A percentile compares a stretch with the other conserved stretches of the same genome.
Conservation (phyloP, 2,888 invertebrate genomes). For the Drepanosiphum platanoidis region DNA sequence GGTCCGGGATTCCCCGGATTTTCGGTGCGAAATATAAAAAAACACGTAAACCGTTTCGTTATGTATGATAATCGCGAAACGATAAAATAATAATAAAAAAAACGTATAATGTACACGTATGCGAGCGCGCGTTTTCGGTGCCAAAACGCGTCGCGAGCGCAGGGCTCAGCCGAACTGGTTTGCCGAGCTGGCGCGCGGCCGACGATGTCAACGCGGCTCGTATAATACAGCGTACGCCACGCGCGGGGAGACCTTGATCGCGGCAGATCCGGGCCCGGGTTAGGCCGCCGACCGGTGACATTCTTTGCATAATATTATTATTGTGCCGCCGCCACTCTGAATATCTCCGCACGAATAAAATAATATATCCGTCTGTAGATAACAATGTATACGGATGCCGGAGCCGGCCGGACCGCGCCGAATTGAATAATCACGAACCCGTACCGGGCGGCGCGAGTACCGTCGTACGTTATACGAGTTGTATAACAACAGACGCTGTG, state of each 20-base stretch:
- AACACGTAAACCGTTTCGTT: neutral
- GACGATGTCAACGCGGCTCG: neutral
- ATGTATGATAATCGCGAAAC: neutral
- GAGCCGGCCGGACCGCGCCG: conserved; percentile 2
- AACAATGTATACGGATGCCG: neutral
- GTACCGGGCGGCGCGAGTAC: neutral
- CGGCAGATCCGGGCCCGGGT: conserved; percentile 17
- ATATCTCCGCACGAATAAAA: neutral
- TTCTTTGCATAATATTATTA: conserved; percentile 51
- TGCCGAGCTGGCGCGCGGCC: neutral
- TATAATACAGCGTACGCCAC: neutral
- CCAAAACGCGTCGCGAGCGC: neutral
- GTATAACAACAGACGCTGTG: no score
- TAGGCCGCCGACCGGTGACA: conserved; percentile 1
- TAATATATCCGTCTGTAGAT: neutral
- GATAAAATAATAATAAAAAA: neutral
- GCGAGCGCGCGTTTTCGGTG: neutral
- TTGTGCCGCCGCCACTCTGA: neutral
- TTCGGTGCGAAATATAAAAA: neutral
- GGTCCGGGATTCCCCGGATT: conserved; percentile 4
- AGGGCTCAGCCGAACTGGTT: neutral
- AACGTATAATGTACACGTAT: neutral
- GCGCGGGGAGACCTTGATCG: neutral
- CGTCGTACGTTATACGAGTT: no score
- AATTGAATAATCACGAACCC: conserved; percentile 23